Evolutionary conservation across 2,888 invertebrate species (phyloP), one percentile per base, ranked within the genome.

Genomic region (Drosophila yooni): DNA sequence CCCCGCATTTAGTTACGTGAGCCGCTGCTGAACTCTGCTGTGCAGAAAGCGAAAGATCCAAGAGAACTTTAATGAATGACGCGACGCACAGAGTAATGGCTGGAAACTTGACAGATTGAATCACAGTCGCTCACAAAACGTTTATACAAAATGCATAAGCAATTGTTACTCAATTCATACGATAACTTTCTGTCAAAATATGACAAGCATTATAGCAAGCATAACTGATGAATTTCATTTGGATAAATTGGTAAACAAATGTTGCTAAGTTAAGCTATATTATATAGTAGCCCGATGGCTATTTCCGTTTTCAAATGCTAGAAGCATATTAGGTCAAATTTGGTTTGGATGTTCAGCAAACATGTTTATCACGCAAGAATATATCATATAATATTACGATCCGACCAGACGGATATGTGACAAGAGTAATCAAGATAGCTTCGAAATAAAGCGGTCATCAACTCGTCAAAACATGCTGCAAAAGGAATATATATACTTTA

Each of bases 1-100:
- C 68, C 74, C 68, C 69, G 46, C 60, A 58, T 62, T 46, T n/a
- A 51, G 64, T 76, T 76, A 76, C 76, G 76, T 76, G 79, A 74
- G 46, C 25, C 25, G 70, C 53, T 46, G 13, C 40, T 56, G 74
- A 74, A 71, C 72, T 65, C 57, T 53, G 50, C 57, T 53, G 52
- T 27, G 56, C 79, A 67, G 62, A 60, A 60, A 67, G 67, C 76
- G 77, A 31, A 34, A 48, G 50, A 51, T 25, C 21, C 36, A 36
- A 33, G n/a, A 60, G 72, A 60, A 76, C 54, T 36, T 46, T 38
- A 46, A 43, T 7, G 46, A 61, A 65, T 79, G 79, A 79, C 59
- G 69, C 75, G 79, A 79, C 59, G 69, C 75, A 76, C 46, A 33
- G 75, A 59, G 54, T 61, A 50, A 29, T 3, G 50, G 46, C 48